These are phyloP conservation scores for Eucidaris tribuloides DNA, from an alignment of 35 echinoderm and acorn worm species.

Conservation along the genomic window DNA sequence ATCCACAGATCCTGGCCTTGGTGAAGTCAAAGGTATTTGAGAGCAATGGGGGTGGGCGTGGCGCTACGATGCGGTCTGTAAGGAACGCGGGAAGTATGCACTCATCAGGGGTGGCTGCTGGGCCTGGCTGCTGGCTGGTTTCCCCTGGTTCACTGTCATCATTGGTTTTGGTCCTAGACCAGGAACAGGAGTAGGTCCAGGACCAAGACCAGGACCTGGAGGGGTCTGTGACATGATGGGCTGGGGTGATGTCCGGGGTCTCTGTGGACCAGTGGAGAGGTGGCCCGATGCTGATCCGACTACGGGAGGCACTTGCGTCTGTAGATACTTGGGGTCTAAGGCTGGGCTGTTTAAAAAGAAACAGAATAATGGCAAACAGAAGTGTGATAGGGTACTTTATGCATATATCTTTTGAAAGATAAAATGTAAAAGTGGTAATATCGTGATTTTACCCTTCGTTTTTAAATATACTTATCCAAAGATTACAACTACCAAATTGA, in stretches of 20 bases:
- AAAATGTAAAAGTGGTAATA: not conserved
- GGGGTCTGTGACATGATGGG: not conserved
- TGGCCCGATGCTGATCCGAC: not conserved
- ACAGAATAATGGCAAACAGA: not conserved
- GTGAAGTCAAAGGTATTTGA: too few relatives aligned
- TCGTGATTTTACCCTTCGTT: too few relatives aligned
- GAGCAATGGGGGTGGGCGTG: too few relatives aligned
- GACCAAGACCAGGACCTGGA: not conserved
- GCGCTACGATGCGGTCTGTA: constrained; percentile 1
- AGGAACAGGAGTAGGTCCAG: not conserved
- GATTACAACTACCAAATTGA: too few relatives aligned
- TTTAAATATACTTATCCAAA: too few relatives aligned
- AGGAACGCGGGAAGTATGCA: constrained; percentile 69
- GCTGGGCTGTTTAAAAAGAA: constrained; percentile 43
- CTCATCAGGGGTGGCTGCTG: constrained; percentile 75
- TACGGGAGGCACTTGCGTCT: constrained; percentile 12
- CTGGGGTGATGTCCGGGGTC: not conserved
- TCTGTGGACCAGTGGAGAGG: not conserved
- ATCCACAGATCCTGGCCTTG: too few relatives aligned
- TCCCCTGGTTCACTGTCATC: not conserved
- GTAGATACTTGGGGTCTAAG: constrained; percentile 79
- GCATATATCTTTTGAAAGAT: not conserved
- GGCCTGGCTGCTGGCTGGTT: not conserved
- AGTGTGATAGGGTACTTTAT: not conserved
- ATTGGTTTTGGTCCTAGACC: not conserved